phyloP scores from a whole-genome alignment of 1,140 invertebrate species.

The Monomorium pharaonis region DNA sequence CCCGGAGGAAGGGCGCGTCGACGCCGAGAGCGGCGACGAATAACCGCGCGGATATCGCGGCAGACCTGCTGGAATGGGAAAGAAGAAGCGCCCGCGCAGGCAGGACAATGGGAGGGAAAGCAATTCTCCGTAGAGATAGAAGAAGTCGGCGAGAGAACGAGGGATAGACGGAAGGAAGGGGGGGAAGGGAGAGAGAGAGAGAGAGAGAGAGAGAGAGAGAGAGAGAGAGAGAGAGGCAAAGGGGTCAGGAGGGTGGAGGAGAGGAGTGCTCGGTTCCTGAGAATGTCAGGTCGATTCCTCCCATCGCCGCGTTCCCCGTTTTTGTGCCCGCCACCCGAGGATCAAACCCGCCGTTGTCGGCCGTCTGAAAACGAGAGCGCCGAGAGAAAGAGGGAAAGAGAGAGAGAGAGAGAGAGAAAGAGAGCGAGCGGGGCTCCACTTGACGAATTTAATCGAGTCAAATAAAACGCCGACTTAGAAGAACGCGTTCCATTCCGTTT shows the following conservation, averaged over 20 bases:
- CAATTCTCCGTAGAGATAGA: conserved; percentile 39
- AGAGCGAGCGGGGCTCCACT: neutral
- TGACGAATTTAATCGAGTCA: conserved; percentile 71
- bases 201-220: neutral
- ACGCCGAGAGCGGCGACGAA: neutral
- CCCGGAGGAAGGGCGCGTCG: conserved; percentile 5
- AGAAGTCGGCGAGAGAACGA: neutral
- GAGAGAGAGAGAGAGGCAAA: neutral
- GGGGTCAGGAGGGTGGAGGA: neutral
- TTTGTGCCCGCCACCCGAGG: conserved; percentile 17
- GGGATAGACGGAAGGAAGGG: neutral
- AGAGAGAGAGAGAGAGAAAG: no score
- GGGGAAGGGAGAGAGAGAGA: neutral
- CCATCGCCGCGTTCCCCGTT: conserved; percentile 9
- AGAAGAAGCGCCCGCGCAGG: conserved; percentile 30
- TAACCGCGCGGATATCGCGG: conserved; percentile 41
- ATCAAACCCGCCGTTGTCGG: conserved; percentile 22
- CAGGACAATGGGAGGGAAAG: conserved; percentile 47
- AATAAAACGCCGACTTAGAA: conserved; percentile 40
- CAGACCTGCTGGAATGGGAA: conserved; percentile 28
- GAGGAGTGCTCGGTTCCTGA: conserved; percentile 52
- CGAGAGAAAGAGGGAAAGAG: no score
- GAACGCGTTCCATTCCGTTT: conserved; percentile 5
- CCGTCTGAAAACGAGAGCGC: conserved; percentile 21
- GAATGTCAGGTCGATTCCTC: conserved; percentile 67